Conservation (phyloP, 2,113 vertebrate species). For the Motacilla tschutschensis region DNA sequence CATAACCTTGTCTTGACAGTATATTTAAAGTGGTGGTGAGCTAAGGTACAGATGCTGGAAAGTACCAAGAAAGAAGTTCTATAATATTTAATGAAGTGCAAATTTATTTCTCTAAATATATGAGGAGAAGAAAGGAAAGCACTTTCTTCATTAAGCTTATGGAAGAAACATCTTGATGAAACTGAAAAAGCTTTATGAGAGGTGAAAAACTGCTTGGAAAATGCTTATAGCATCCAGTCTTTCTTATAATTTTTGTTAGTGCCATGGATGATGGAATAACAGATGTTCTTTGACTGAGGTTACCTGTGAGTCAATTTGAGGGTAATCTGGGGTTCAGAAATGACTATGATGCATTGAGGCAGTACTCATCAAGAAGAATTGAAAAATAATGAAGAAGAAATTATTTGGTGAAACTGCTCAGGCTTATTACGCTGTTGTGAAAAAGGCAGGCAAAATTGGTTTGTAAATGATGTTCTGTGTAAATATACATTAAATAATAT, state of each 20-base stretch:
- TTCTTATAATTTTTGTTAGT: neutral
- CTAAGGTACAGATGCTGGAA: neutral
- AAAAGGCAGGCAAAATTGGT: neutral
- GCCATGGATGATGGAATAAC: neutral
- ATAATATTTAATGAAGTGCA: neutral
- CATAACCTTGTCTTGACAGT: accelerated
- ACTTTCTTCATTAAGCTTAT: neutral
- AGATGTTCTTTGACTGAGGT: neutral
- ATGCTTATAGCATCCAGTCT: accelerated
- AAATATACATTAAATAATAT: neutral
- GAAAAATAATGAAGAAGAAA: neutral
- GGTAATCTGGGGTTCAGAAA: neutral
- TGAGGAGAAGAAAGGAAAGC: neutral
- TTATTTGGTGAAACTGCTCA: neutral
- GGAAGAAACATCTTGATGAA: neutral
- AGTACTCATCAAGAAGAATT: neutral
- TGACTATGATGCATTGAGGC: accelerated
- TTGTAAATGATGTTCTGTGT: neutral
- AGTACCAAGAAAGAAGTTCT: neutral
- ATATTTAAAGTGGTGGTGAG: neutral
- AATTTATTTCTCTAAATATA: neutral
- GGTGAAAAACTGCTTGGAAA: neutral
- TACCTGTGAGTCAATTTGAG: neutral
- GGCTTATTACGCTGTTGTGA: neutral
- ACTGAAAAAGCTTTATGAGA: neutral